Base-by-base conservation (phyloP, 2,113 vertebrate species). In the Neodontobutis hainanensis region DNA sequence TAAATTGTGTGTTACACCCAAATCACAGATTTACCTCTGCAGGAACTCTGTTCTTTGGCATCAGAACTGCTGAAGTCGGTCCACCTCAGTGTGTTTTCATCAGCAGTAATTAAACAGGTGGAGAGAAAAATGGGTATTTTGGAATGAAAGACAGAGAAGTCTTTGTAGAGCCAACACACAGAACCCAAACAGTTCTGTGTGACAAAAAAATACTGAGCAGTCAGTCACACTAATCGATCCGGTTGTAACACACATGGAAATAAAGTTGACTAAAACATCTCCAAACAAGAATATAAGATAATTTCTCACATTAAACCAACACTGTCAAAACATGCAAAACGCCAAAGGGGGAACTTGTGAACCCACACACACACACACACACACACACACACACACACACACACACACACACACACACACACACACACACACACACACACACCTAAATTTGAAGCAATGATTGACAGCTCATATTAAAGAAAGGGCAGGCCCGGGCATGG, bases 401-500 rank as follows among this genome's bases (percentile, higher is more conserved):
- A 47, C 66, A 66, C 15, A 73, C 42, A 42, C 51, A 61, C 9
- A 14, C 27, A 73, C 48, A 50, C 42, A 63, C 40, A 58, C 52
- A 70, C 61, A 47, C 66, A 66, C 15, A 73, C 42, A 42, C 51
- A 61, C 9, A 14, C 27, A 73, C 48, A 50, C 42, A 63, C 40
- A 40, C 36, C 9, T 48, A 14, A 77, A 53, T 68, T 40, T 64
- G 9, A 68, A 36, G 60, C 47, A 67, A 11, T 83, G 80, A 87
- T 53, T 88, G 88, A 85, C 85, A 84, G 67, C 66, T 75, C 14
- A 42, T 52, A 83, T 80, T 71, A 77, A 81, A 68, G 65, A 27
- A 53, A 70, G 62, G 75, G 55, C 89, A 84, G 72, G 89, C 74
- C 76, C 32, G 8, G 77, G 64, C 91, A 83, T 35, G 81, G 76